Conservation (phyloP, 2,113 vertebrate species). For the Amphiprion ocellaris region DNA sequence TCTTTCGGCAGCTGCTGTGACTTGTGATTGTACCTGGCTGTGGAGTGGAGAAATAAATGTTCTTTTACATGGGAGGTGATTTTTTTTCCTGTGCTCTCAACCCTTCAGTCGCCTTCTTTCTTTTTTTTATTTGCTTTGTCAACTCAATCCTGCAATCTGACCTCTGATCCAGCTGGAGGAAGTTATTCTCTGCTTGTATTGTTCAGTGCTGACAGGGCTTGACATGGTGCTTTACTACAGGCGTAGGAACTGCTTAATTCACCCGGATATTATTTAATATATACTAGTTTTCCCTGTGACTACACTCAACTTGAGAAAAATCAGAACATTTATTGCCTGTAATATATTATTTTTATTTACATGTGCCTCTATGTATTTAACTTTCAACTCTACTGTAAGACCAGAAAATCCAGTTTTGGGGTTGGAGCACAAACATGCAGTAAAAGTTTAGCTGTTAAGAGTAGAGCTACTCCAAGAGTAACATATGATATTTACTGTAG, state of each 20-base stretch:
- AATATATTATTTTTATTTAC: too few species aligned
- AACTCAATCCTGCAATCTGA: not conserved
- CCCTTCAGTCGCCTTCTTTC: not conserved
- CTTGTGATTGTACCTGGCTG: not conserved
- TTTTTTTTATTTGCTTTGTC: not conserved
- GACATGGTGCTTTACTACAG: not conserved
- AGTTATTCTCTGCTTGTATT: constrained; percentile 20
- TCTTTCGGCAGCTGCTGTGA: not conserved
- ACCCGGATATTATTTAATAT: not conserved
- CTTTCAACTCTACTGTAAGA: too few species aligned
- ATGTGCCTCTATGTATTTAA: too few species aligned
- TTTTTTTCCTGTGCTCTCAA: not conserved
- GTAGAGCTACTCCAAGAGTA: too few species aligned
- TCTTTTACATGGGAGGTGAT: constrained; percentile 2
- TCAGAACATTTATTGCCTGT: too few species aligned
- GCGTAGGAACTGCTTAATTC: not conserved
- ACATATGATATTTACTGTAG: too few species aligned
- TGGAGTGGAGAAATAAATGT: not conserved
- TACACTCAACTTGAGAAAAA: too few species aligned
- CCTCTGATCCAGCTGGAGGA: constrained; percentile 11
- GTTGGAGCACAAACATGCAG: too few species aligned
- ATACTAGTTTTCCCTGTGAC: not conserved
- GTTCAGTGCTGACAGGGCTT: not conserved
- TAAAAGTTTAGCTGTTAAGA: too few species aligned
- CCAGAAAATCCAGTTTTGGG: too few species aligned